These are phyloP conservation scores for Myrmecophaga tridactyla DNA, from an alignment of 2,113 vertebrate genomes.

Conservation along the genomic window DNA sequence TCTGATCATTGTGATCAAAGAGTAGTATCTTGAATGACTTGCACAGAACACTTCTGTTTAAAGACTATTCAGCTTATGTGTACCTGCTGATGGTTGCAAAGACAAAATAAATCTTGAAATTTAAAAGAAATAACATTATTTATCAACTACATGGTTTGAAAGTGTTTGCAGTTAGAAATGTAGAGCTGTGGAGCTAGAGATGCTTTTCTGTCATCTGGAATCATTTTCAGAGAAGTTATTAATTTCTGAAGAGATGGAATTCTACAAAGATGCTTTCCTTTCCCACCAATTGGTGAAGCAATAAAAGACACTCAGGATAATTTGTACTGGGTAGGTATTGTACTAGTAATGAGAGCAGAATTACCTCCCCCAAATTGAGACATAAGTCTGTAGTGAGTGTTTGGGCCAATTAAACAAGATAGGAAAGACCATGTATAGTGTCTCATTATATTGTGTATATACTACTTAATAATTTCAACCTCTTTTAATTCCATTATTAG, in stretches of 20 bases:
- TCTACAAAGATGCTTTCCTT: slow-evolving; percentile 54
- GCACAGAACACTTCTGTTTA: neutral
- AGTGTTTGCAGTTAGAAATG: slow-evolving; percentile 72
- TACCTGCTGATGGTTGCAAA: neutral
- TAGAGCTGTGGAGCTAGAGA: slow-evolving; percentile 72
- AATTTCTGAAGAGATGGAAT: slow-evolving; percentile 70
- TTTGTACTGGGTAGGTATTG: slow-evolving; percentile 47
- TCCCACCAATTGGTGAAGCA: neutral
- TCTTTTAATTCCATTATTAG: slow-evolving; percentile 35
- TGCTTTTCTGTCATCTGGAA: slow-evolving; percentile 73
- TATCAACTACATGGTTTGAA: neutral
- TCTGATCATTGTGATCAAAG: neutral
- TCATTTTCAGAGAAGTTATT: slow-evolving; percentile 76
- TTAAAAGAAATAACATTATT: neutral
- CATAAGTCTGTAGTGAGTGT: slow-evolving; percentile 31
- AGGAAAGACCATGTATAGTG: slow-evolving; percentile 11
- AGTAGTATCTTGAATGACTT: neutral
- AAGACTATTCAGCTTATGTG: neutral
- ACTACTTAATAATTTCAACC: slow-evolving; percentile 26
- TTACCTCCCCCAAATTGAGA: slow-evolving; percentile 50
- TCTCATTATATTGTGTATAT: slow-evolving; percentile 10
- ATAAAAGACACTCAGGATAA: slow-evolving; percentile 44
- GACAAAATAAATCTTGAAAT: neutral
- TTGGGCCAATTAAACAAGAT: slow-evolving; percentile 50
- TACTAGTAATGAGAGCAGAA: slow-evolving; percentile 44